Conservation (phyloP, 2,888 invertebrate species). For the Ochlodes sylvanus region DNA sequence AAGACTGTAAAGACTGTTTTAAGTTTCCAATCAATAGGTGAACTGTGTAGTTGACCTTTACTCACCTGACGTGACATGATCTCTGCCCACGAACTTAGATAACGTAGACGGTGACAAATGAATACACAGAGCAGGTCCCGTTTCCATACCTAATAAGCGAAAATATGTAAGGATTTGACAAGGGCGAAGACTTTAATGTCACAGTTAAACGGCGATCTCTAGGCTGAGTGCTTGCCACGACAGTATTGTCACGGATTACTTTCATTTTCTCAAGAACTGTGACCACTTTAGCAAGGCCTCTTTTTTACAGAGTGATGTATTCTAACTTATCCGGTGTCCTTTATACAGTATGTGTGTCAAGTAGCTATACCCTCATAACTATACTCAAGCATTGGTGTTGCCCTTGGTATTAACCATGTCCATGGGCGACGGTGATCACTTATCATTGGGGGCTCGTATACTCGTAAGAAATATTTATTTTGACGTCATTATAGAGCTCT, state of each 20-base stretch:
- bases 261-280: neutral
- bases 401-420: too few relatives aligned
- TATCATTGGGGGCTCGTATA: too few relatives aligned
- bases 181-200: conserved; percentile 2
- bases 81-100: neutral
- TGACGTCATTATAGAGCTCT: too few relatives aligned
- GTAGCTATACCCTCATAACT: too few relatives aligned
- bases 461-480: too few relatives aligned
- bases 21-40: conserved; percentile 2
- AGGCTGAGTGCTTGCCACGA: neutral
- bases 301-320: neutral
- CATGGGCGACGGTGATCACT: too few relatives aligned
- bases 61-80: conserved; percentile 22
- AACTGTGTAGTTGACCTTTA: conserved; percentile 5
- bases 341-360: too few relatives aligned
- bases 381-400: too few relatives aligned
- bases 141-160: conserved; percentile 19
- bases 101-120: conserved; percentile 31
- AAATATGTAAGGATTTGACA: conserved; percentile 18
- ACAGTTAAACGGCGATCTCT: neutral
- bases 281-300: neutral
- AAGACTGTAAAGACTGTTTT: neutral
- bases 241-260: conserved; percentile 6
- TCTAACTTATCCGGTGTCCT: too few relatives aligned
- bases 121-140: conserved; percentile 27